A percentile compares a stretch with the other conserved stretches of the same genome.
These are phyloP conservation scores for Platyscapa corneri DNA, from an alignment of 1,140 invertebrate species.

Conservation along the genomic window DNA sequence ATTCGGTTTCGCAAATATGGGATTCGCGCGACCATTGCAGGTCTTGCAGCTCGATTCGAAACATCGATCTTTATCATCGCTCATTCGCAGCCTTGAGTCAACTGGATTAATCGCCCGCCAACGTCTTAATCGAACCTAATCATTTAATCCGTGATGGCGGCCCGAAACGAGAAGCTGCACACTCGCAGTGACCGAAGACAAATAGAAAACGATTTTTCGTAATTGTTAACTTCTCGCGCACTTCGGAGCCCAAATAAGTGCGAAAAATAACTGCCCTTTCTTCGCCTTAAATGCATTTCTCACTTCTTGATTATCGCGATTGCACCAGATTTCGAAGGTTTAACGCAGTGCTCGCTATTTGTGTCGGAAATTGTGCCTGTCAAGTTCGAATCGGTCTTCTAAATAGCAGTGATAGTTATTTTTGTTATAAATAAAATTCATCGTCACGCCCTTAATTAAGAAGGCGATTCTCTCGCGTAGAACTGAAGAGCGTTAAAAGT, in stretches of 20 bases:
- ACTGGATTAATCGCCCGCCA: slow-evolving; percentile 52
- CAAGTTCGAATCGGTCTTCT: too few relatives aligned
- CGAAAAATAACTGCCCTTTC: background rate
- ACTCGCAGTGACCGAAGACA: background rate
- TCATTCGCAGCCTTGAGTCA: too few relatives aligned
- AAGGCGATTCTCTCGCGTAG: too few relatives aligned
- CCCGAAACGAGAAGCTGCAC: slow-evolving; percentile 20
- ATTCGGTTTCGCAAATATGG: too few relatives aligned
- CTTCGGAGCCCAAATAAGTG: background rate
- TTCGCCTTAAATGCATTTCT: background rate
- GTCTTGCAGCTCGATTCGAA: too few relatives aligned
- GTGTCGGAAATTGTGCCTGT: too few relatives aligned
- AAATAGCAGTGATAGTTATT: too few relatives aligned
- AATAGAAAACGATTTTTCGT: background rate
- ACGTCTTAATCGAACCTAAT: slow-evolving; percentile 55
- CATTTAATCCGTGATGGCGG: slow-evolving; percentile 55
- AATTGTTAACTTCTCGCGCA: background rate
- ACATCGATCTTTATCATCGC: too few relatives aligned
- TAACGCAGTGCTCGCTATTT: too few relatives aligned
- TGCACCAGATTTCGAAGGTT: background rate
- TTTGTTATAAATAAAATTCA: too few relatives aligned
- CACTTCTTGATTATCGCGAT: background rate
- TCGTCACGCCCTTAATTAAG: too few relatives aligned
- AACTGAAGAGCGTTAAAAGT: too few relatives aligned
- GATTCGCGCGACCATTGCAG: background rate